phyloP scores from a whole-genome alignment of 1,140 invertebrate species.

The Trigoniulus corallinus region DNA sequence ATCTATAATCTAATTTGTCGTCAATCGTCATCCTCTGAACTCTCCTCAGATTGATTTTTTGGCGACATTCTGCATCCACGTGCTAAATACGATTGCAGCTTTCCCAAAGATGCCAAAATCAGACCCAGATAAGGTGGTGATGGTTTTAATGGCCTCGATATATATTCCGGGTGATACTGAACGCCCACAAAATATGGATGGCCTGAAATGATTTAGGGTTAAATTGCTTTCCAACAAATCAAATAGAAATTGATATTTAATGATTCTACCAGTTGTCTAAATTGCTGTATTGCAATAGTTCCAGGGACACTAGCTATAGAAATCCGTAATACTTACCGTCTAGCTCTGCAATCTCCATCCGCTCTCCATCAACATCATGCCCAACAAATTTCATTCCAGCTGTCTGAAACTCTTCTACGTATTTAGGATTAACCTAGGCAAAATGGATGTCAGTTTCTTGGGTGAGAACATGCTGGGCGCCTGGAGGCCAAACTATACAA shows the following conservation, averaged over 20 bases:
- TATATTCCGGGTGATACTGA: slow-evolving; percentile 96
- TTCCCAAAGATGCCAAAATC: slow-evolving; percentile 65
- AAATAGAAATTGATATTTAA: slow-evolving; percentile 7
- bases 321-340: slow-evolving; percentile 25
- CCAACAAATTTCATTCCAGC: slow-evolving; percentile 85
- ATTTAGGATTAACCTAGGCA: slow-evolving; percentile 71
- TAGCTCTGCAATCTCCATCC: slow-evolving; percentile 71
- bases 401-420: slow-evolving; percentile 56
- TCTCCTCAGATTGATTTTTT: not conserved
- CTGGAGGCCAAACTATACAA: not conserved
- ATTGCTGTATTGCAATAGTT: no score
- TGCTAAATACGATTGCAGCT: slow-evolving; percentile 46
- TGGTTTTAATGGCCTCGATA: slow-evolving; percentile 79
- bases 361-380: slow-evolving; percentile 44
- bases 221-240: slow-evolving; percentile 4
- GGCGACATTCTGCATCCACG: slow-evolving; percentile 18
- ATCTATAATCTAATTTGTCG: no score
- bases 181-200: slow-evolving; percentile 91
- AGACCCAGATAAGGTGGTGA: slow-evolving; percentile 92
- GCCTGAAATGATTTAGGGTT: slow-evolving; percentile 20
- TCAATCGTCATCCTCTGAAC: slow-evolving; percentile 4
- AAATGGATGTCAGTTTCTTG: no score
- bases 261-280: no score
- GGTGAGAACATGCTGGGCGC: no score
- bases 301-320: no score